Evolutionary conservation across 2,888 invertebrate genomes (phyloP).

Genomic region (Trachelus stipa): DNA sequence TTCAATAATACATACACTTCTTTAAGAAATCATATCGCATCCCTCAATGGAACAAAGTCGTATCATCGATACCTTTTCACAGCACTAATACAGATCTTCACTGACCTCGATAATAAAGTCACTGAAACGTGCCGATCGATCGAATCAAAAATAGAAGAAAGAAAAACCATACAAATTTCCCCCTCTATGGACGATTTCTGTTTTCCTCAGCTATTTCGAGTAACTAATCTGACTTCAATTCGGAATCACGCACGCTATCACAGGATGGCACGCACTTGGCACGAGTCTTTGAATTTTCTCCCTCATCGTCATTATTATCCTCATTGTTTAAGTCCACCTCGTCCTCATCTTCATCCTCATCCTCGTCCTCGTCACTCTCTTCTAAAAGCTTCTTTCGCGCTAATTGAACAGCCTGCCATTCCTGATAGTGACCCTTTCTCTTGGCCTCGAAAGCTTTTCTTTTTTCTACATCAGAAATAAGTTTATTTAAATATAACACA

Average conservation of each 20-base stretch:
- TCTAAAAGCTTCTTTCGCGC: constrained; percentile 91
- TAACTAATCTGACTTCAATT: constrained; percentile 40
- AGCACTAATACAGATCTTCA: not conserved
- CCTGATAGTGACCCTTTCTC: constrained; percentile 97
- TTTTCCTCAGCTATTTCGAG: constrained; percentile 27
- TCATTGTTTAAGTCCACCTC: constrained; percentile 74
- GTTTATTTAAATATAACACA: not conserved
- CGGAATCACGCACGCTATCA: constrained; percentile 51
- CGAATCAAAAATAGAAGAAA: not conserved
- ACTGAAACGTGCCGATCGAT: not conserved
- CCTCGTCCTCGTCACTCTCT: constrained; percentile 85
- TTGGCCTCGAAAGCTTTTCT: constrained; percentile 90
- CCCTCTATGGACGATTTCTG: constrained; percentile 35
- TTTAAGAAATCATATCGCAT: not conserved
- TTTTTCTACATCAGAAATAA: constrained; percentile 68
- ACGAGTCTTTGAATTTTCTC: constrained; percentile 42
- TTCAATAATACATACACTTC: not conserved
- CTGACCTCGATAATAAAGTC: not conserved
- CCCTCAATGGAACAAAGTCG: not conserved
- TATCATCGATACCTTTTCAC: not conserved
- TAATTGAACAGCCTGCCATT: constrained; percentile 93
- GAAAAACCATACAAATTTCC: constrained; percentile 21
- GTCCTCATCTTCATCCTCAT: constrained; percentile 54
- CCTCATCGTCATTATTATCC: constrained; percentile 37
- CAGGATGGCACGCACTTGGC: constrained; percentile 63